These are phyloP conservation scores for Clarias fuscus DNA, from an alignment of 2,797 vertebrate species.

Conservation along the genomic window DNA sequence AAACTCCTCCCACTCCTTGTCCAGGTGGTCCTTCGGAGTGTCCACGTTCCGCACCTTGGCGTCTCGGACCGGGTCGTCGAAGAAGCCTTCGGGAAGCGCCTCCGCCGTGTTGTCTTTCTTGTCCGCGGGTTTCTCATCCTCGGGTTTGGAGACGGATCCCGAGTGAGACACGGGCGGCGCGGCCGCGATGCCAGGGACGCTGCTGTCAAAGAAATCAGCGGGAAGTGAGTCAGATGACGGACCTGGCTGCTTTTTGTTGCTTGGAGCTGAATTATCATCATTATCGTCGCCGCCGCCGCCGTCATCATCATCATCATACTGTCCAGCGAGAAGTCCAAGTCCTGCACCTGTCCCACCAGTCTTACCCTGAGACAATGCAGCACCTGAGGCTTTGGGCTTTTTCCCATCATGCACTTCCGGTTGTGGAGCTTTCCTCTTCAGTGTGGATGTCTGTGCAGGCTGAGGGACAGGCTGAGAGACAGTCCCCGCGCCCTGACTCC, in stretches of 20 bases:
- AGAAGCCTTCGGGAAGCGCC: slow-evolving; percentile 94
- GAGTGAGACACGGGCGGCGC: slow-evolving; percentile 82
- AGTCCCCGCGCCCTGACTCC: slow-evolving; percentile 57
- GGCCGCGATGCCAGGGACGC: slow-evolving; percentile 64
- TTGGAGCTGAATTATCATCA: slow-evolving; percentile 29
- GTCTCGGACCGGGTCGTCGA: slow-evolving; percentile 94
- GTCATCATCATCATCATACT: slow-evolving; percentile 72
- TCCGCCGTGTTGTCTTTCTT: slow-evolving; percentile 88
- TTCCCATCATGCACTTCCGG: slow-evolving; percentile 59
- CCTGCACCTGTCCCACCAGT: slow-evolving; percentile 54
- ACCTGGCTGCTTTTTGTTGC: slow-evolving; percentile 39
- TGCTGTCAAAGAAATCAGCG: slow-evolving; percentile 81
- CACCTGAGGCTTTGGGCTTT: slow-evolving; percentile 65
- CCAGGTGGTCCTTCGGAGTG: slow-evolving; percentile 95
- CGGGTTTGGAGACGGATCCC: slow-evolving; percentile 86
- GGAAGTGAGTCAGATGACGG: slow-evolving; percentile 62
- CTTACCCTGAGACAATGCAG: slow-evolving; percentile 69
- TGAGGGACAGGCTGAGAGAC: slow-evolving; percentile 42
- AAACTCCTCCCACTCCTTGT: slow-evolving; percentile 99
- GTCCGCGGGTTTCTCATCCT: slow-evolving; percentile 76
- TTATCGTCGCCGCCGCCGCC: slow-evolving; percentile 27
- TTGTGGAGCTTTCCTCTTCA: slow-evolving; percentile 78
- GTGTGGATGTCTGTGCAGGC: slow-evolving; percentile 52
- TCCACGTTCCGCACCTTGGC: slow-evolving; percentile 96
- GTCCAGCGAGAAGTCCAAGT: slow-evolving; percentile 75